These are phyloP conservation scores for Mohoua ochrocephala DNA, from an alignment of 2,113 vertebrate species.

Conservation along the genomic window DNA sequence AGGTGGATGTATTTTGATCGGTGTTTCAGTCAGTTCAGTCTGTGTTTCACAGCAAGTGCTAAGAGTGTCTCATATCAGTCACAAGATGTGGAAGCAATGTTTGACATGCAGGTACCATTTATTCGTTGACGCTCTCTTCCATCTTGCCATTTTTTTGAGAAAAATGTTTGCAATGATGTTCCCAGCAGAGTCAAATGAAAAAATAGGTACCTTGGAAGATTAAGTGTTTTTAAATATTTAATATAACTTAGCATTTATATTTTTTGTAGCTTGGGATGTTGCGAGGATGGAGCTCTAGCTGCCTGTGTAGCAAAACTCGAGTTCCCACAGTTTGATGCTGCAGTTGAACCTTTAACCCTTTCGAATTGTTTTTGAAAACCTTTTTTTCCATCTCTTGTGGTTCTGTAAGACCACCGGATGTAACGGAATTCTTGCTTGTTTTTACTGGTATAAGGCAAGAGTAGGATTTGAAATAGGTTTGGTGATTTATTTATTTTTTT, in stretches of 20 bases:
- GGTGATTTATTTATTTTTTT: neutral
- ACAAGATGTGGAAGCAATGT: neutral
- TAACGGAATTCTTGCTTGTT: neutral
- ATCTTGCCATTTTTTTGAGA: neutral
- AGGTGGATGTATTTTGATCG: neutral
- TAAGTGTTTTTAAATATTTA: neutral
- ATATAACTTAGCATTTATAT: neutral
- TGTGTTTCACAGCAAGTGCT: neutral
- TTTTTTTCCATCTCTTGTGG: neutral
- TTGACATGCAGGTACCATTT: neutral
- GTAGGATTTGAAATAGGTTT: neutral
- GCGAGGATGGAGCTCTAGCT: neutral
- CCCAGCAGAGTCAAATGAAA: neutral
- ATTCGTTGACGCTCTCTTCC: neutral
- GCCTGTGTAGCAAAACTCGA: fast-evolving
- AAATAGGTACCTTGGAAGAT: neutral
- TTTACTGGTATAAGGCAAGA: neutral
- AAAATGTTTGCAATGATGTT: neutral
- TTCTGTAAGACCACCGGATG: neutral
- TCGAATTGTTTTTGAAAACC: neutral
- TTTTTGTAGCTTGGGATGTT: neutral
- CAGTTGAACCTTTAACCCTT: neutral
- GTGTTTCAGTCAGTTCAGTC: neutral
- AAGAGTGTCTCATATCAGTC: neutral
- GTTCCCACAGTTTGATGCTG: neutral